Percentiles rank a stretch among this genome's conserved stretches.
phyloP scores from a whole-genome alignment of 2,888 invertebrate genomes.

The Pandemis cinnamomeana region DNA sequence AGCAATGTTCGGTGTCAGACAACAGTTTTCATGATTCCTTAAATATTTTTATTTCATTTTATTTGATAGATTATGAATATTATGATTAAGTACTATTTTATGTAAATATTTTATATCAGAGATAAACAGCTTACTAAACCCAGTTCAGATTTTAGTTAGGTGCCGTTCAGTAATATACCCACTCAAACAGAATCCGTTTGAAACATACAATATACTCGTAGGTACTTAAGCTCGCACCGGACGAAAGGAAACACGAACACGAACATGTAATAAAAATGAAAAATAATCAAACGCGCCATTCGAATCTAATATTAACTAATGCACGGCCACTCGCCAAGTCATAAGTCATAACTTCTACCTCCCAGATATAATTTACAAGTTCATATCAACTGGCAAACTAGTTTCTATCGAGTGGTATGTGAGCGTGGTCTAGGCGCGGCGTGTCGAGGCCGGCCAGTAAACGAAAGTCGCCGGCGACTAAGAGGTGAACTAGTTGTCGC shows the following conservation, averaged over 20 bases:
- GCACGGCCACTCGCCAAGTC: not conserved
- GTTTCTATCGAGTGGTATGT: constrained; percentile 78
- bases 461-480: constrained; percentile 64
- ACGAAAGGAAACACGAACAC: not conserved
- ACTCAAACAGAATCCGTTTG: not conserved
- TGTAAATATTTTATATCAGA: not conserved
- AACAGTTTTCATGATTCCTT: too few species aligned
- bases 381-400: constrained; percentile 60
- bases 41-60: too few species aligned
- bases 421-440: constrained; percentile 62
- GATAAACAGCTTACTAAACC: not conserved
- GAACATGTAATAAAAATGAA: not conserved
- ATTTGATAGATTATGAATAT: too few species aligned
- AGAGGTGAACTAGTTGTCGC: constrained; percentile 53
- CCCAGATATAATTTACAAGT: constrained; percentile 26
- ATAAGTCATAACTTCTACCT: constrained; percentile 4
- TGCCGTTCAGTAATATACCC: not conserved
- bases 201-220: too few species aligned
- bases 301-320: constrained; percentile 1
- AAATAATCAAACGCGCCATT: not conserved
- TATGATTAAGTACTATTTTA: too few species aligned
- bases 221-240: not conserved
- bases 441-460: constrained; percentile 69
- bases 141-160: too few species aligned
- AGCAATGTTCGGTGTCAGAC: too few species aligned